phyloP scores from a whole-genome alignment of 1,140 invertebrate genomes.

The Eueides isabella region DNA sequence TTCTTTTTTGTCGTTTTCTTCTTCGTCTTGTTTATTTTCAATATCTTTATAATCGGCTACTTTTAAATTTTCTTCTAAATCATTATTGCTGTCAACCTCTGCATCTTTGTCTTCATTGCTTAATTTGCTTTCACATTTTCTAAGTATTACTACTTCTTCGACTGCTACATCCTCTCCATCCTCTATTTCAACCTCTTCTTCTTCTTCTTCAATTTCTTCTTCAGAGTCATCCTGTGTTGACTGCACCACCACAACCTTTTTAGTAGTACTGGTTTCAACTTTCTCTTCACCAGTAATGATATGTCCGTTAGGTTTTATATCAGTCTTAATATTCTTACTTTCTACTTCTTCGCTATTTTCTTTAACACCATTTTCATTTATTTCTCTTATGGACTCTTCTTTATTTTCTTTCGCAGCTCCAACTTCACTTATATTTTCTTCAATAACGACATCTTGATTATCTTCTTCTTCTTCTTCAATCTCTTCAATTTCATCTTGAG shows the following conservation, averaged over 20 bases:
- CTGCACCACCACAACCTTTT: constrained; percentile 49
- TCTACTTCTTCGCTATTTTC: constrained; percentile 39
- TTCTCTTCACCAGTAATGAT: constrained; percentile 49
- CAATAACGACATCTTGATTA: constrained; percentile 44
- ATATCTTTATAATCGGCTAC: constrained; percentile 30
- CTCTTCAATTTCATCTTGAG: constrained; percentile 47
- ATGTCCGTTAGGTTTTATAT: constrained; percentile 35
- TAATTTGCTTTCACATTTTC: constrained; percentile 39
- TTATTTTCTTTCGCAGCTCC: constrained; percentile 26
- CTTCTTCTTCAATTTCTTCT: constrained; percentile 53
- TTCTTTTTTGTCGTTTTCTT: constrained; percentile 50
- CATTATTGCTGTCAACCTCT: constrained; percentile 19
- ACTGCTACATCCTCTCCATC: constrained; percentile 42
- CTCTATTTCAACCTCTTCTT: constrained; percentile 48
- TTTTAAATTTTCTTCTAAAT: constrained; percentile 34
- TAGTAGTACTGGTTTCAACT: constrained; percentile 47
- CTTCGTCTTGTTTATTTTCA: constrained; percentile 33
- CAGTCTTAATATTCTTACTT: constrained; percentile 15
- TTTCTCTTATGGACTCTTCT: background rate
- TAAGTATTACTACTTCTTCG: constrained; percentile 40
- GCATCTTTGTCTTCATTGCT: constrained; percentile 44
- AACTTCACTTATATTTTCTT: constrained; percentile 40
- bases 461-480: constrained; percentile 41
- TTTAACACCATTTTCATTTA: constrained; percentile 35
- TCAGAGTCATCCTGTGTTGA: constrained; percentile 49